Conservation (phyloP, 1,140 invertebrate genomes). For the Danaus plexippus region DNA sequence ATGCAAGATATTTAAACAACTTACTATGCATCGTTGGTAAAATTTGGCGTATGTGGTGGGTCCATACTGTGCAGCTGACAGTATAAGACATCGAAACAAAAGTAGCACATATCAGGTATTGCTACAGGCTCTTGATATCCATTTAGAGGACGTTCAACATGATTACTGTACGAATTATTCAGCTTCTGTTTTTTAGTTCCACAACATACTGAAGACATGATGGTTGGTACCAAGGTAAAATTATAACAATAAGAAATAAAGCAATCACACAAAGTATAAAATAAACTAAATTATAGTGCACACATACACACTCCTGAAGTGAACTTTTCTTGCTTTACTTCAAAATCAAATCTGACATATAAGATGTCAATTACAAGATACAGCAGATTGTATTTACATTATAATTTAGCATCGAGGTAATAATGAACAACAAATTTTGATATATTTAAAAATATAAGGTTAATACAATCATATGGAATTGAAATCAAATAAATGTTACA, state of each 20-base stretch:
- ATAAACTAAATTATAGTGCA: slow-evolving; percentile 47
- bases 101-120: slow-evolving; percentile 96
- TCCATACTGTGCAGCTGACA: slow-evolving; percentile 93
- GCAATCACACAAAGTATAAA: slow-evolving; percentile 42
- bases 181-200: slow-evolving; percentile 91
- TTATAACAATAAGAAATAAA: slow-evolving; percentile 42
- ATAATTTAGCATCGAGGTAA: not conserved
- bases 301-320: slow-evolving; percentile 44
- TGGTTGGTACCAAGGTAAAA: slow-evolving; percentile 40
- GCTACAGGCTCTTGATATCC: slow-evolving; percentile 80
- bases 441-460: slow-evolving; percentile 4
- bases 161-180: slow-evolving; percentile 77
- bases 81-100: slow-evolving; percentile 98
- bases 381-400: not conserved
- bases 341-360: slow-evolving; percentile 9
- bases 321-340: slow-evolving; percentile 29
- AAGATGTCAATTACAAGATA: slow-evolving; percentile 1
- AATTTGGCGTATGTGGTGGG: slow-evolving; percentile 89
- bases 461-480: slow-evolving; percentile 4
- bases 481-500: no score
- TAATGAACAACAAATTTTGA: slow-evolving; percentile 1
- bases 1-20: no score
- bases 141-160: slow-evolving; percentile 72
- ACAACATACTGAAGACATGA: slow-evolving; percentile 90
- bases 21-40: slow-evolving; percentile 97